Evolutionary conservation across 2,797 vertebrate species (phyloP), one percentile per base, ranked within the genome.

Genomic region (Cryptoblepharus egeriae): DNA sequence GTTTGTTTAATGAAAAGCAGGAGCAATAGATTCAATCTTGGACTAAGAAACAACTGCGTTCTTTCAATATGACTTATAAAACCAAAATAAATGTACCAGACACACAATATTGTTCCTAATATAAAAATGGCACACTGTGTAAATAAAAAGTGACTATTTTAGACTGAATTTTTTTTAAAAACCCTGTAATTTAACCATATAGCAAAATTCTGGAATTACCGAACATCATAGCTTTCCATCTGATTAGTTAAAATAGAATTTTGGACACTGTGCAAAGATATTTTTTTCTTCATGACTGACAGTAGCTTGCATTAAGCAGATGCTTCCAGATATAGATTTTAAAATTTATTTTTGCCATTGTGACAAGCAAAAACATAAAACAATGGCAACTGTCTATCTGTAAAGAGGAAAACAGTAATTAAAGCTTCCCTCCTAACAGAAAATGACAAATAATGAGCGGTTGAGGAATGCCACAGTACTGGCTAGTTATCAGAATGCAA

Each of bases 1-100:
- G 32, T 42, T 68, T 39, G 12, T 67, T 68, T 79, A 74, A 75
- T 75, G 60, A 74, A 79, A 84, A 84, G 20, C 70, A 84, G 71
- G 16, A 28, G 55, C 32, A 42, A 35, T 32, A 49, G 39, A 42
- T 64, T 45, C 58, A 77, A 60, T 49, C 63, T 79, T 79, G 71
- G 63, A 63, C 68, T 67, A n/a, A 26, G 71, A 67, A 84, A 65
- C 52, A 68, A 60, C 24, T 60, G 37, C 67, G 77, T 74, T 79
- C 55, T 79, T 79, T 74, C 64, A 60, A 52, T 68, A 79, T 69
- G 70, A 75, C 37, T 74, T 45, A 26, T 79, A 79, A 84, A 84
- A 79, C 88, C 90, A 90, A 90, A 88, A 92, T 88, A 91, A 85
- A 88, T 86, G 88, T 90, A 82, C 75, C 82, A 88, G 85, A 28